Base-by-base conservation (phyloP, 2,113 vertebrate genomes). In the Thamnaconus septentrionalis region DNA sequence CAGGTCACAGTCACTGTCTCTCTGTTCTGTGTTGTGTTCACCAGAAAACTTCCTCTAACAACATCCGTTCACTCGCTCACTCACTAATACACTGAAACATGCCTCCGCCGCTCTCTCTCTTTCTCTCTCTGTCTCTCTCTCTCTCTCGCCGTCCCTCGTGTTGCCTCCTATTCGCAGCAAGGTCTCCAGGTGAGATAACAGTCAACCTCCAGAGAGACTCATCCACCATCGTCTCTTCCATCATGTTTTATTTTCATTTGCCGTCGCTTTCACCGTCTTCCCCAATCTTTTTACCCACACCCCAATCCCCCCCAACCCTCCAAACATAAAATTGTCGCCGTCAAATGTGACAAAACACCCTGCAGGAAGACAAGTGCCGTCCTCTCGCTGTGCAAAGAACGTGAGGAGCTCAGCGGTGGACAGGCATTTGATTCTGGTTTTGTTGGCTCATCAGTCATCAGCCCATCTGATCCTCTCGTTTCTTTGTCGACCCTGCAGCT, bases 181-280 rank as follows among this genome's bases (percentile, higher is more conserved):
- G 77, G 82, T 90, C 86, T 81, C 88, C 88, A 88, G 82, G 87
- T 90, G 88, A 90, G 87, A 66, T 74, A 62, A 62, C 63, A 78
- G 69, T 79, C 62, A 83, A 64, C 53, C 80, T 71, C 71, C 12
- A 80, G 73, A 75, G 73, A 81, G 77, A 59, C 50, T 5, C 54
- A 8, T 12, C 45, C 56, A 11, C 47, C 47, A 49, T 4, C 8
- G 10, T 10, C 47, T 9, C 47, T 4, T 9, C 47, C 47, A 49
- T 9, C 47, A 49, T 9, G 31, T 56, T 8, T 61, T 12, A 53
- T 5, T 11, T 31, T 41, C 39, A 18, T 59, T 10, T 12, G 41
- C 46, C 64, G 6, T 72, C 7, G 55, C 8, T 66, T 6, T 55
- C 18, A 66, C 63, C 52, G 4, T 18, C 8, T 71, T 52, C 43